Evolutionary conservation across 1,140 invertebrate genomes (phyloP), one percentile per base, ranked within the genome.

Genomic region (Planococcus citri): DNA sequence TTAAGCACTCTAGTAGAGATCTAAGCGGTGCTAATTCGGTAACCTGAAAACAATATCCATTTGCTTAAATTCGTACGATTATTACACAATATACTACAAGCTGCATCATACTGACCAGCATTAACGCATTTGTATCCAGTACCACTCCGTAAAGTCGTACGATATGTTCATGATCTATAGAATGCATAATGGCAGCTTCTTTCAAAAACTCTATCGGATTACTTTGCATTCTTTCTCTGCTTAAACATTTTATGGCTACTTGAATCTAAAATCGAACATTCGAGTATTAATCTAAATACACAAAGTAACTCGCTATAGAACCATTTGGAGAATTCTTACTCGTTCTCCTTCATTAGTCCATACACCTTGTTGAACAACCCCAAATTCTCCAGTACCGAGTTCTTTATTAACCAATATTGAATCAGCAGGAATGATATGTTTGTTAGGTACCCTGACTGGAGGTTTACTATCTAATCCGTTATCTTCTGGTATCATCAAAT

Each of bases 151-250:
- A 98, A n/a, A 99, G 80, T 21, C 93, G 82, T 0, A 98, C 95
- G 74, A 98, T 95, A 78, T 96, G 92, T 74, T 95, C 91, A 77
- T 98, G 94, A 76, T 97, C 92, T 74, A 98, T 96, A 64, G 89
- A 88, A 78, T 98, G 94, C 95, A 98, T 98, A 57, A 97, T 95
- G 3, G 92, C 92, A 1, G 95, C 97, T 80, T 99, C 97, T 78
- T 98, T 97, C 20, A 99, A 80, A 80, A 98, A 98, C 78, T 97
- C 94, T 74, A 94, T 89, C 0, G 94, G 92, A 78, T 97, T 97
- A 72, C 91, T 93, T 74, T 95, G 91, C 90, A 98, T 92, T 64
- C 92, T 83, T 74, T 98, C 94, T 70, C 92, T 86, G 57, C 90
- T 92, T 17, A 99, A 79, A 78, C 94, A 95, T 80, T 99, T 99